Conservation (phyloP, 2,888 invertebrate genomes). For the Archips xylosteana region DNA sequence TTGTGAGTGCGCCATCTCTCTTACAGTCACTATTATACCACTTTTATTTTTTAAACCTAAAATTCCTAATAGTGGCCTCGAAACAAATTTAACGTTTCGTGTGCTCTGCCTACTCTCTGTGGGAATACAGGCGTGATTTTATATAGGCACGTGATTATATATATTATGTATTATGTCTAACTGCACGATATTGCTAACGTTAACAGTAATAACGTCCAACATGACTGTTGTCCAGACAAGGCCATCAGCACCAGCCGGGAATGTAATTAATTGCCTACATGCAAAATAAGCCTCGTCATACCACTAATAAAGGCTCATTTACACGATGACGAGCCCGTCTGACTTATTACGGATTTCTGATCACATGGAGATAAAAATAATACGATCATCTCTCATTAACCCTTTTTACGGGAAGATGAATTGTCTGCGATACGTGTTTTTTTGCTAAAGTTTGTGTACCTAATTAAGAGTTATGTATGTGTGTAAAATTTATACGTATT, state of each 20-base stretch:
- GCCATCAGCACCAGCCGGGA: constrained; percentile 38
- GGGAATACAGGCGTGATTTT: too few relatives aligned
- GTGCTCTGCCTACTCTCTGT: too few relatives aligned
- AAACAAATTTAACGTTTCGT: too few relatives aligned
- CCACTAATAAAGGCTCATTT: constrained; percentile 28
- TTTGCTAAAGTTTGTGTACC: too few relatives aligned
- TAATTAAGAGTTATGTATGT: too few relatives aligned
- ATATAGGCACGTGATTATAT: too few relatives aligned
- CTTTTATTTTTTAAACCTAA: too few relatives aligned
- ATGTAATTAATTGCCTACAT: constrained; percentile 39
- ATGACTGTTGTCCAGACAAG: constrained; percentile 14
- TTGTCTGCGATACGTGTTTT: too few relatives aligned
- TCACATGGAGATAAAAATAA: background rate
- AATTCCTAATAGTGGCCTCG: too few relatives aligned
- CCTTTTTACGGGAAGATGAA: background rate
- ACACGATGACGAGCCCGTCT: constrained; percentile 23
- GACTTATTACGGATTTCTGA: constrained; percentile 3
- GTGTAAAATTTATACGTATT: too few relatives aligned
- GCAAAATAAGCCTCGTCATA: constrained; percentile 32
- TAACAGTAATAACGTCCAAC: constrained; percentile 27
- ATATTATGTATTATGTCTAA: background rate
- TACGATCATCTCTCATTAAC: background rate
- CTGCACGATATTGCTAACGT: background rate
- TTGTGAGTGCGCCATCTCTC: too few relatives aligned
- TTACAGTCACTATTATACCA: too few relatives aligned